Conservation (phyloP, 2,113 vertebrate species). For the Clarias magur region DNA sequence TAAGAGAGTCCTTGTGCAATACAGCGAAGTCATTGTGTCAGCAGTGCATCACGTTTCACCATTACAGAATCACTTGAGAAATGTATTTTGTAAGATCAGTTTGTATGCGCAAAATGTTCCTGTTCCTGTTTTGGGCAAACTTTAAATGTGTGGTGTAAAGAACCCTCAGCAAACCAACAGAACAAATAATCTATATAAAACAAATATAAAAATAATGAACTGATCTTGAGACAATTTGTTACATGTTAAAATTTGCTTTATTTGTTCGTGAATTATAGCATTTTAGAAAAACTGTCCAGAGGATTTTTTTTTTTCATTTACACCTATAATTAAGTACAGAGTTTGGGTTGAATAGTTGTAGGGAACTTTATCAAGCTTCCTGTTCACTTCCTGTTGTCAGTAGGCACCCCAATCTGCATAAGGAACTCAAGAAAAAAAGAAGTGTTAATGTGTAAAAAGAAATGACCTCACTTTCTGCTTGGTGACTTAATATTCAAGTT, state of each 20-base stretch:
- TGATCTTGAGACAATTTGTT: neutral
- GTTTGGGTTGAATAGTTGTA: neutral
- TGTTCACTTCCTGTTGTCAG: neutral
- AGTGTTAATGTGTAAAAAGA: neutral
- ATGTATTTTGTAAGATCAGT: neutral
- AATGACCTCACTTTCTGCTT: neutral
- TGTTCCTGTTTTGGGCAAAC: neutral
- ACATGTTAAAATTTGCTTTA: neutral
- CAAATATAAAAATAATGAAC: neutral
- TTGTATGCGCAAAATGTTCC: neutral
- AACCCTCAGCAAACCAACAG: neutral
- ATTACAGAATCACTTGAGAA: neutral
- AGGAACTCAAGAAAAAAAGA: neutral
- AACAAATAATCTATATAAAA: neutral
- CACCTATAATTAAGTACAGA: neutral
- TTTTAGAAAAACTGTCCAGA: neutral
- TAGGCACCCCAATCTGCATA: neutral
- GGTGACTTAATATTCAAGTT: neutral
- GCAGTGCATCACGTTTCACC: conserved; percentile 29
- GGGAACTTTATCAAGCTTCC: neutral
- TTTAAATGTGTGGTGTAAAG: neutral
- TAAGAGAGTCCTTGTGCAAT: conserved; percentile 4
- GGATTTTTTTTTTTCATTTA: neutral
- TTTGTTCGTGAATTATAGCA: neutral
- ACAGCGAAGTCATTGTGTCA: neutral